Evolutionary conservation across 23 tunicate species (phyloP), one percentile per base, ranked within the genome.

Genomic region (Trididemnum miniatum): DNA sequence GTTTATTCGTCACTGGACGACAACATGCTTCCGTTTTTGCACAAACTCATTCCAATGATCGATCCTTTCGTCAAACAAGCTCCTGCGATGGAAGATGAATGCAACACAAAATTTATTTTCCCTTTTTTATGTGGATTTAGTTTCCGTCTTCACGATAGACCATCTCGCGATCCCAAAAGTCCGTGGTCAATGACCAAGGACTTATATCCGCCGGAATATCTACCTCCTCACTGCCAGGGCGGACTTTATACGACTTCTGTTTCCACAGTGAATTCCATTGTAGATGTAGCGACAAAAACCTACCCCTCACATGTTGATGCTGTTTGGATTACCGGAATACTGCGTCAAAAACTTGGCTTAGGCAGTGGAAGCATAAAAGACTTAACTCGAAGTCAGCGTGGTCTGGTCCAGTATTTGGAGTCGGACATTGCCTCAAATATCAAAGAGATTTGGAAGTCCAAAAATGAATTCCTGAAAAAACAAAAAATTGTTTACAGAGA

Each of bases 211-310:
- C 84, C 84, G 7, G 59, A 35, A 33, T 51, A 65, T 29, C 54
- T 65, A 3, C 84, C 84, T 20, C 67, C 67, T 65, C 76, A 80
- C 31, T 80, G 84, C 31, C 84, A 80, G 35, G 84, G 84, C 7
- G 77, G 84, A 7, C 65, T 80, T 35, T 80, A 80, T 31, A 65
- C 57, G 5, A 80, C 84, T 35, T 65, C 76, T n/a, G 77, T 80
- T 7, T 37, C 84, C 20, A 80, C 84, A 1, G 76, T 54, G 24
- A 65, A 65, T 49, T 39, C 65, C 2, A 12, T 80, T 25, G 57
- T 65, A 4, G 84, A 80, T 29, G 84, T 23, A 24, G 84, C 76
- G 18, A 65, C 65, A 31, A 80, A 80, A 35, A 80, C 84, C 20
- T 23, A 65, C 5, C 31, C 59, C 12, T 65, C 77, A 18, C 76